Evolutionary conservation across 1,140 invertebrate species (phyloP).

Genomic region (Sarcophaga peregrina): DNA sequence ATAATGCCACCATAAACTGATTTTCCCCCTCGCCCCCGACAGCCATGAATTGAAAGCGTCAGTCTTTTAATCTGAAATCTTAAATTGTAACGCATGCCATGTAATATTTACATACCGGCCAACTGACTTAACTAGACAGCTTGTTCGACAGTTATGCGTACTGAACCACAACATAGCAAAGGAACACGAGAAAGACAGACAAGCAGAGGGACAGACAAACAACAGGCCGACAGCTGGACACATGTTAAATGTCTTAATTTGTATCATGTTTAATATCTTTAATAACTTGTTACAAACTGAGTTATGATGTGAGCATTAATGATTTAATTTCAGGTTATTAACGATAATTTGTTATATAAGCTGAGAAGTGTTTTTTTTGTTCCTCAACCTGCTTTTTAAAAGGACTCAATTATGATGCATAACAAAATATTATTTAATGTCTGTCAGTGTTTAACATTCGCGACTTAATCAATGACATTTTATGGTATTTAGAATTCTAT

Average conservation of each 20-base stretch:
- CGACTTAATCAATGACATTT: too few species aligned
- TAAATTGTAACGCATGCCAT: not conserved
- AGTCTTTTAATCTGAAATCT: not conserved
- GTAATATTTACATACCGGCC: too few species aligned
- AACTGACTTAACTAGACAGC: too few species aligned
- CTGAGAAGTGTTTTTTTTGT: not conserved
- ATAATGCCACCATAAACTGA: too few species aligned
- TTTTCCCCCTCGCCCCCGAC: not conserved
- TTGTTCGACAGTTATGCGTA: too few species aligned
- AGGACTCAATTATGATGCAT: not conserved
- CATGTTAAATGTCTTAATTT: conserved; percentile 40
- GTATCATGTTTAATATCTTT: conserved; percentile 32
- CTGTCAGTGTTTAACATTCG: too few species aligned
- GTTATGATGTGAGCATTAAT: conserved; percentile 35
- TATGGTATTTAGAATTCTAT: too few species aligned
- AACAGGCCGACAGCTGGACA: not conserved
- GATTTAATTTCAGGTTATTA: conserved; percentile 20
- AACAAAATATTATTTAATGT: too few species aligned
- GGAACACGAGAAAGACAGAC: not conserved
- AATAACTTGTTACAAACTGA: conserved; percentile 30
- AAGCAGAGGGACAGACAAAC: not conserved
- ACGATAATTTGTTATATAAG: conserved; percentile 32
- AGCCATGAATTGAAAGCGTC: not conserved
- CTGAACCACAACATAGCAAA: too few species aligned
- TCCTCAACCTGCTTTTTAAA: not conserved